Evolutionary conservation across 2,797 vertebrate genomes (phyloP), one percentile per base, ranked within the genome.

Genomic region (Macropodus opercularis): DNA sequence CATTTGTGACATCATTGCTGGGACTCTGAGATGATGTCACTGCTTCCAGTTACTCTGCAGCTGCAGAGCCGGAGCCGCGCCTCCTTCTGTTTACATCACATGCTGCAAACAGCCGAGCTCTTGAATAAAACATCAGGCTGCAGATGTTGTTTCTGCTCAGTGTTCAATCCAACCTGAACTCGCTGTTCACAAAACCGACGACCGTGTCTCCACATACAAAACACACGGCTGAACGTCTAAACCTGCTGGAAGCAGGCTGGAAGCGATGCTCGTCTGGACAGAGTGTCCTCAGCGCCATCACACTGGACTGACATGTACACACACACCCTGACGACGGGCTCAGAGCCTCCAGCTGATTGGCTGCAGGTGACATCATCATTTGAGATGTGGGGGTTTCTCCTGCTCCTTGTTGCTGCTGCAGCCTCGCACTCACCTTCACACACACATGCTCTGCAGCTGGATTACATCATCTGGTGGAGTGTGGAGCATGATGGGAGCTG

Each of bases 351-450:
- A 12, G 51, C 68, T 82, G 71, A 90, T 88, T 88, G 88, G 88
- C 73, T 85, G 62, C 5, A 21, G 63, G 59, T 90, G 86, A 90
- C 84, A 83, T 90, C 86, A 90, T 76, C 60, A 23, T 52, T 73
- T 57, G 62, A 40, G 75, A 77, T 66, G 62, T 73, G 72, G 76
- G 75, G 69, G 75, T 51, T 80, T 77, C 69, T 80, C 59, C 17
- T 27, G 39, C 63, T 60, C 40, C 51, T 56, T 38, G 57, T 42
- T 35, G 32, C 35, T 73, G 54, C 77, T 67, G 61, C 69, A 70
- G 48, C 69, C 22, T 71, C 70, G 31, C 42, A 7, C 56, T 65
- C 50, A 31, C 29, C 49, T 52, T 61, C 47, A 38, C 38, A 29
- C 38, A 54, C 49, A 47, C 61, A 54, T 66, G 36, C 47, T 3